Evolutionary conservation across 1,140 invertebrate genomes (phyloP).

Genomic region (Phenacoccus solenopsis): DNA sequence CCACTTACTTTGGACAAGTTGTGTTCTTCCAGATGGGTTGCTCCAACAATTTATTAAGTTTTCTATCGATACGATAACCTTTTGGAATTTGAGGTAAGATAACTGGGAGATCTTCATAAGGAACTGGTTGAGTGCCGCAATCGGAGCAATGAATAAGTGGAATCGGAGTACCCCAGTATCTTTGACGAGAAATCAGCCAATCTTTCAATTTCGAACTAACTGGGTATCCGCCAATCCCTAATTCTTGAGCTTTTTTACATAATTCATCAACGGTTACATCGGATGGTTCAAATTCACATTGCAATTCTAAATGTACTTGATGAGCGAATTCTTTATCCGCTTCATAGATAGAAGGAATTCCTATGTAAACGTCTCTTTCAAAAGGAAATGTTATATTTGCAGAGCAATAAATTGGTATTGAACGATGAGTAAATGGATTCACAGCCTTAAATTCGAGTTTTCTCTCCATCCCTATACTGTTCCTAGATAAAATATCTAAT

Average conservation of each 20-base stretch:
- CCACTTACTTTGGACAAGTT: conserved; percentile 53
- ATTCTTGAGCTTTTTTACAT: neutral
- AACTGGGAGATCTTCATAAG: conserved; percentile 62
- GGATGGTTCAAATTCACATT: neutral
- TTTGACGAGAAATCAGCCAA: conserved; percentile 95
- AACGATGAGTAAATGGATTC: conserved; percentile 60
- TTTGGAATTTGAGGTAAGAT: conserved; percentile 43
- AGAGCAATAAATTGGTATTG: conserved; percentile 58
- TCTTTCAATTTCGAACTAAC: conserved; percentile 78
- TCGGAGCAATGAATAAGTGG: conserved; percentile 77
- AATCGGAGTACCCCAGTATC: conserved; percentile 99
- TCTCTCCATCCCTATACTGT: conserved; percentile 35
- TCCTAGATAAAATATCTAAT: conserved; percentile 41
- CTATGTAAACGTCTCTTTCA: conserved; percentile 53
- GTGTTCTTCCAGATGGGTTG: conserved; percentile 49
- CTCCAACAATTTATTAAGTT: neutral
- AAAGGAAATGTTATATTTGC: conserved; percentile 38
- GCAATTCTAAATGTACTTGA: conserved; percentile 36
- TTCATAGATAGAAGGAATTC: conserved; percentile 43
- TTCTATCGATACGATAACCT: neutral
- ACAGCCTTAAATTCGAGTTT: conserved; percentile 40
- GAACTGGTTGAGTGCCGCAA: conserved; percentile 71
- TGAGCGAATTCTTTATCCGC: conserved; percentile 44
- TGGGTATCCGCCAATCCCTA: conserved; percentile 32
- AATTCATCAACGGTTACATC: neutral